phyloP scores from a whole-genome alignment of 2,113 vertebrate genomes.

The Rhea americana region DNA sequence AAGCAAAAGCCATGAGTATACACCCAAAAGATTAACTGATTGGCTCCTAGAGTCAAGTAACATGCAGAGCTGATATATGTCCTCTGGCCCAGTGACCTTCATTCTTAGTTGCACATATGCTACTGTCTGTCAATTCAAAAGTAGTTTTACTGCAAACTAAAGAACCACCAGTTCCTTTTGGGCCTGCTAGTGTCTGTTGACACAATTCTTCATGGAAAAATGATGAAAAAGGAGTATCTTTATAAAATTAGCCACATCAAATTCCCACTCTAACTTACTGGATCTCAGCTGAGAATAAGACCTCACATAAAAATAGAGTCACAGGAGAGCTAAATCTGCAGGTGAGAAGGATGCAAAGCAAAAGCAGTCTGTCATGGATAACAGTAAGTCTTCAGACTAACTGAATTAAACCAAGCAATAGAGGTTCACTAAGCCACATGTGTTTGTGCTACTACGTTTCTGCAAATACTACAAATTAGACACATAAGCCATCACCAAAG shows the following conservation, averaged over 20 bases:
- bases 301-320: neutral
- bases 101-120: neutral
- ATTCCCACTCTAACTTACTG: neutral
- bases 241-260: neutral
- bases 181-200: neutral
- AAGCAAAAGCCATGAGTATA: neutral
- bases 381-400: neutral
- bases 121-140: neutral
- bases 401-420: neutral
- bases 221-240: neutral
- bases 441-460: neutral
- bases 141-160: neutral
- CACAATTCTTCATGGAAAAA: neutral
- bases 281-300: neutral
- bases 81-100: conserved; percentile 10
- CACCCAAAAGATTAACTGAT: neutral
- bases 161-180: neutral
- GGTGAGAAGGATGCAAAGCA: neutral
- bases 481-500: neutral
- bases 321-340: neutral
- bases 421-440: neutral
- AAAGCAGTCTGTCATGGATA: neutral
- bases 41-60: neutral
- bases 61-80: neutral
- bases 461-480: neutral